Conservation (phyloP, 1,140 invertebrate genomes). For the Wasmannia auropunctata region DNA sequence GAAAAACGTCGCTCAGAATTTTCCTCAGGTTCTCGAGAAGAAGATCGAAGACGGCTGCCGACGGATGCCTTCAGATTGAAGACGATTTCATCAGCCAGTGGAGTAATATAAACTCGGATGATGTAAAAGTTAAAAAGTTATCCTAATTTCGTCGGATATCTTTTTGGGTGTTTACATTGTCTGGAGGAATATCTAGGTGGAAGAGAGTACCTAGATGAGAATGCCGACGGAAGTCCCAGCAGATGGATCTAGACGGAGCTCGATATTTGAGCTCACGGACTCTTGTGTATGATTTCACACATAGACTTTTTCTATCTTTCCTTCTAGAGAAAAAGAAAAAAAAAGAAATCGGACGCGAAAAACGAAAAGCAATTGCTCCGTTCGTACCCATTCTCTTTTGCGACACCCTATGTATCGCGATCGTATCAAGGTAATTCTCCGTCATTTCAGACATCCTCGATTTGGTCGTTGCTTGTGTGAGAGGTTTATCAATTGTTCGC, state of each 20-base stretch:
- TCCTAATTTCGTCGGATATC: neutral
- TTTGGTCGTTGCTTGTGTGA: constrained; percentile 69
- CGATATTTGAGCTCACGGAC: neutral
- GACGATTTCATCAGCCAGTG: neutral
- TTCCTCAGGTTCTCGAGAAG: constrained; percentile 35
- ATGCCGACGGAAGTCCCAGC: neutral
- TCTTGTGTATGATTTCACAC: constrained; percentile 1
- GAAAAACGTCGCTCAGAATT: constrained; percentile 5
- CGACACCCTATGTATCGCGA: neutral
- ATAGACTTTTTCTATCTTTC: constrained; percentile 50
- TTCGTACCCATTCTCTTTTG: constrained; percentile 19
- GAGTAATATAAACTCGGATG: neutral
- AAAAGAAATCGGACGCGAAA: neutral
- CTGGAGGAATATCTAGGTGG: neutral
- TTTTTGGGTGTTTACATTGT: neutral
- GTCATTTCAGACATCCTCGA: constrained; percentile 52
- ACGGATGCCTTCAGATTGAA: neutral
- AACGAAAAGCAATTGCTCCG: neutral
- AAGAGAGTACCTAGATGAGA: neutral
- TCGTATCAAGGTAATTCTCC: neutral
- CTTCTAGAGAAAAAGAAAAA: constrained; percentile 58
- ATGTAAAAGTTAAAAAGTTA: neutral
- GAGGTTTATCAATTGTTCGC: constrained; percentile 63
- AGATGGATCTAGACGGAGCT: neutral
- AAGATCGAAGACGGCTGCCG: neutral